These are phyloP conservation scores for Sitta carolinensis DNA, from an alignment of 2,797 vertebrate genomes.

Conservation along the genomic window DNA sequence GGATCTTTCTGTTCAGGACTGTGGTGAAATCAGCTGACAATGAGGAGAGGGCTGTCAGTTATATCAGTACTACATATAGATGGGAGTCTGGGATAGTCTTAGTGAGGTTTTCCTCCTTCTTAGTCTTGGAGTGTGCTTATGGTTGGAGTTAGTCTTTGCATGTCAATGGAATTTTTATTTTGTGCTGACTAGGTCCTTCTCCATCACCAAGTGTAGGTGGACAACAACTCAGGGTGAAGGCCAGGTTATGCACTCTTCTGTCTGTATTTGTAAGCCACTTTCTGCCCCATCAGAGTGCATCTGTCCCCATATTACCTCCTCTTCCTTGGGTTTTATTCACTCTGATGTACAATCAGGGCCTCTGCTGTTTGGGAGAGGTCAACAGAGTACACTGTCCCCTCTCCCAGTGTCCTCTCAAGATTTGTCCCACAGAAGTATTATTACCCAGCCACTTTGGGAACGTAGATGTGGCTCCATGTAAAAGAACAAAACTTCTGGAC, in stretches of 20 bases:
- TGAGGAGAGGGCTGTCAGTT: neutral
- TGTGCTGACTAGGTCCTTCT: neutral
- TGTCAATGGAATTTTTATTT: neutral
- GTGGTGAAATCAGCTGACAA: neutral
- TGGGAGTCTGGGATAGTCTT: neutral
- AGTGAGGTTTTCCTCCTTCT: neutral
- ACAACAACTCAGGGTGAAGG: neutral
- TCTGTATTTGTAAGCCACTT: neutral
- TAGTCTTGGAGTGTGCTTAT: neutral
- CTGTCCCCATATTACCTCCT: neutral
- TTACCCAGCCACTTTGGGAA: neutral
- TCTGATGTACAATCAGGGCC: neutral
- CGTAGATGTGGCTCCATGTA: neutral
- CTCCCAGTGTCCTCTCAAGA: neutral
- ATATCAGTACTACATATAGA: neutral
- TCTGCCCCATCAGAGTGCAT: neutral
- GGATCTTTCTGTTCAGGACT: neutral
- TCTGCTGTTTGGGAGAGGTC: neutral
- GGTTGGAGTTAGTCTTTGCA: neutral
- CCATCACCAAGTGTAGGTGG: neutral
- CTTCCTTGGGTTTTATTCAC: neutral
- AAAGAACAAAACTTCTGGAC: neutral
- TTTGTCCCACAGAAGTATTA: neutral
- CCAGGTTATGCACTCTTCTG: neutral
- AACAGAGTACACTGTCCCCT: neutral